Evolutionary conservation across 2,113 vertebrate species (phyloP).

Genomic region (Herpailurus yagouaroundi): DNA sequence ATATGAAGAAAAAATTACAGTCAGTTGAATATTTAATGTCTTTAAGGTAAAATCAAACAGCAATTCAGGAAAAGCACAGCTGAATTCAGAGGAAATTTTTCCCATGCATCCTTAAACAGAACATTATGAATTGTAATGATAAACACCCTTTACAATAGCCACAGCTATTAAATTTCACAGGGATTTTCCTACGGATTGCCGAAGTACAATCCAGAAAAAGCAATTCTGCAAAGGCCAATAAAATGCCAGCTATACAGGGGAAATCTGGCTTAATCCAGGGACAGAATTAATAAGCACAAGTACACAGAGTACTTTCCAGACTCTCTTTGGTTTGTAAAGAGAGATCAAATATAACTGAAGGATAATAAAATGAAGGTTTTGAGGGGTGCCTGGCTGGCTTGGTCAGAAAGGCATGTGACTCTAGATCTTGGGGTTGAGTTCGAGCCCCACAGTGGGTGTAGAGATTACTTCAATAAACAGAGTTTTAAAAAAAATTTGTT

Average conservation of each 20-base stretch:
- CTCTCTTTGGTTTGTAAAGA: neutral
- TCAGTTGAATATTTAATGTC: slow-evolving; percentile 5
- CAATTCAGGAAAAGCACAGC: slow-evolving; percentile 61
- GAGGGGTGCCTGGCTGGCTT: neutral
- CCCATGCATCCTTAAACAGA: slow-evolving; percentile 12
- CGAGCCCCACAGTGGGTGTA: neutral
- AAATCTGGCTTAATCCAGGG: slow-evolving; percentile 44
- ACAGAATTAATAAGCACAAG: slow-evolving; percentile 52
- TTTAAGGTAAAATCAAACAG: slow-evolving; percentile 37
- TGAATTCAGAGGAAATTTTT: slow-evolving; percentile 29
- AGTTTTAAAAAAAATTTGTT: neutral
- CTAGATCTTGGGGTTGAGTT: neutral
- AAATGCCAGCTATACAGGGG: slow-evolving; percentile 22
- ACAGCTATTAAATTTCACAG: slow-evolving; percentile 42
- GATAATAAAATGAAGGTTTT: slow-evolving; percentile 55
- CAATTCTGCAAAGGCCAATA: slow-evolving; percentile 45
- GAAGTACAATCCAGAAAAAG: slow-evolving; percentile 35
- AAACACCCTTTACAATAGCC: slow-evolving; percentile 17
- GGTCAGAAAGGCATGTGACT: neutral
- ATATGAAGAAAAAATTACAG: slow-evolving; percentile 42
- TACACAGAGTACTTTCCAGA: slow-evolving; percentile 26
- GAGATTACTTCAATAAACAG: neutral
- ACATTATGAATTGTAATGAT: slow-evolving; percentile 45
- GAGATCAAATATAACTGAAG: slow-evolving; percentile 10
- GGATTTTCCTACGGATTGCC: neutral